Evolutionary conservation across 1,140 invertebrate genomes (phyloP).

Genomic region (Ostrea edulis): DNA sequence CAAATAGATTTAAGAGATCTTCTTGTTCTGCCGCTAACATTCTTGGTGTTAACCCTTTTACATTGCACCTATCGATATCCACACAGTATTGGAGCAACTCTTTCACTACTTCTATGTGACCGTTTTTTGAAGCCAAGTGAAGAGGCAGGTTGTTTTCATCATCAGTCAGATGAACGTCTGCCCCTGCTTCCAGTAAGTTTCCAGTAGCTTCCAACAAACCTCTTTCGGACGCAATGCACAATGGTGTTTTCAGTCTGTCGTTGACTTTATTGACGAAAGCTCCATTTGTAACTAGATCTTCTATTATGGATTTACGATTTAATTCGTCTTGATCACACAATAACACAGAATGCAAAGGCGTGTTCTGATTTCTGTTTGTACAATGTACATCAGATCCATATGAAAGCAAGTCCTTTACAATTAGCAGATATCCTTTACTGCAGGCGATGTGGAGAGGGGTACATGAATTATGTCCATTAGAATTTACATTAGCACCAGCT

Average conservation of each 20-base stretch:
- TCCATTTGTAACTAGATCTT: background rate
- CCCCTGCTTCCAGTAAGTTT: background rate
- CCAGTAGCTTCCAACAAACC: background rate
- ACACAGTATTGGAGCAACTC: background rate
- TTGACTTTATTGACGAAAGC: background rate
- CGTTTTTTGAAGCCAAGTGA: constrained; percentile 18
- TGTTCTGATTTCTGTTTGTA: background rate
- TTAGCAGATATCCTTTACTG: background rate
- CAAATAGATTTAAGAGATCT: background rate
- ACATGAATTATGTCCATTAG: background rate
- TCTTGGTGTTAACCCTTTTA: background rate
- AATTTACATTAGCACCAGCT: background rate
- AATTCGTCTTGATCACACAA: background rate
- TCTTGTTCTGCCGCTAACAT: background rate
- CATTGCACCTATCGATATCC: background rate
- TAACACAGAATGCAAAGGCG: background rate
- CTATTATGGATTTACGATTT: background rate
- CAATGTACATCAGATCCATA: background rate
- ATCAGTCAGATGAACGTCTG: background rate
- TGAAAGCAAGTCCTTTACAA: background rate
- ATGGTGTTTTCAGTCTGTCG: background rate
- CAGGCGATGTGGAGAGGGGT: background rate
- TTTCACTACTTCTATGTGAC: background rate
- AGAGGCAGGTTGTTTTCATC: constrained; percentile 9
- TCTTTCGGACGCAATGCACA: background rate